Conservation (phyloP, 2,888 invertebrate genomes). For the Seira sanloemensis region DNA sequence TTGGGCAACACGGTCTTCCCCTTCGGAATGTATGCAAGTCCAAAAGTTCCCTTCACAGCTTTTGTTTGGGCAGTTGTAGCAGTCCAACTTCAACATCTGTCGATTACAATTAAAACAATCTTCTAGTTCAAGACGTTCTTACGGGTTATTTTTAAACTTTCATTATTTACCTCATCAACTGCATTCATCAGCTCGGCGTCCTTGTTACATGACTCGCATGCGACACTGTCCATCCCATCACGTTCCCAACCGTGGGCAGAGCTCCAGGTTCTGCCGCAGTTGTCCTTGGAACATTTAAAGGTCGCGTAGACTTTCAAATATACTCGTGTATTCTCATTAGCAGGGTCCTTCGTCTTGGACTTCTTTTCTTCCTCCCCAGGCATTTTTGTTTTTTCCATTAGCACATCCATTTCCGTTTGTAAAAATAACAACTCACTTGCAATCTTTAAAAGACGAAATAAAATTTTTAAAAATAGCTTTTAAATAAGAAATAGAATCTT, state of each 20-base stretch:
- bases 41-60: background rate
- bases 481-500: no score
- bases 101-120: no score
- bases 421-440: no score
- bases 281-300: background rate
- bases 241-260: background rate
- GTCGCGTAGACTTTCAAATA: background rate
- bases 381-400: no score
- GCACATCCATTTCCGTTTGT: no score
- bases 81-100: background rate
- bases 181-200: background rate
- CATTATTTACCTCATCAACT: background rate
- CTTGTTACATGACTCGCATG: background rate
- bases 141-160: no score
- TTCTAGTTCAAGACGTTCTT: no score
- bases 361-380: no score
- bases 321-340: background rate
- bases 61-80: background rate
- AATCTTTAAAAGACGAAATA: no score
- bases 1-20: background rate
- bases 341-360: background rate
- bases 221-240: background rate
- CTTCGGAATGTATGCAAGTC: background rate
- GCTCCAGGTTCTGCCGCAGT: background rate
- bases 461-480: no score